Evolutionary conservation across 2,113 vertebrate genomes (phyloP).

Genomic region (Atractosteus spatula): DNA sequence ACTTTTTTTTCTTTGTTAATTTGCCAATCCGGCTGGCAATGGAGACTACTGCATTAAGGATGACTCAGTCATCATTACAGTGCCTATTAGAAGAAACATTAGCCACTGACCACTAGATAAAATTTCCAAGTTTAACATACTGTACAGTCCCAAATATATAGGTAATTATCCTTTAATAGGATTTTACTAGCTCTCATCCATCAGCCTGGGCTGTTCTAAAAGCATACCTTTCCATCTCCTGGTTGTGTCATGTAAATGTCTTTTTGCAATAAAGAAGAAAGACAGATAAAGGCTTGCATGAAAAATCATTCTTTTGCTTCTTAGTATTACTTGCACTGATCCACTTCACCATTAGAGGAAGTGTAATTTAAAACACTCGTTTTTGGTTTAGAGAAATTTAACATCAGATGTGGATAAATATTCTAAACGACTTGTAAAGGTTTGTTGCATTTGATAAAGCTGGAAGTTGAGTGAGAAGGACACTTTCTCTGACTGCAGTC

Average conservation of each 20-base stretch:
- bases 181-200: constrained; percentile 18
- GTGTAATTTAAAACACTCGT: no score
- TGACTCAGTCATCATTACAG: constrained; percentile 20
- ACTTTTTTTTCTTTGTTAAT: constrained; percentile 14
- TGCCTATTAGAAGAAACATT: constrained; percentile 24
- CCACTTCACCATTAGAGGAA: no score
- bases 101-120: constrained; percentile 14
- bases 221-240: not conserved
- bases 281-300: no score
- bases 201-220: not conserved
- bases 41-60: not conserved
- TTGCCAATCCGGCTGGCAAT: constrained; percentile 24
- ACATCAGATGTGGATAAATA: no score
- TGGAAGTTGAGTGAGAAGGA: no score
- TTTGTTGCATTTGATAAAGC: no score
- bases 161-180: constrained; percentile 29
- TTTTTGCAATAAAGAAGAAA: not conserved
- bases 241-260: not conserved
- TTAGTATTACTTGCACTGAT: no score
- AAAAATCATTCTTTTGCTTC: no score
- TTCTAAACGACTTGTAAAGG: no score
- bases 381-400: no score
- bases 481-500: no score
- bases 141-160: constrained; percentile 11
- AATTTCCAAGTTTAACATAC: constrained; percentile 26